These are phyloP conservation scores for Polypterus bichir DNA, from an alignment of 2,113 vertebrate species.

Conservation along the genomic window DNA sequence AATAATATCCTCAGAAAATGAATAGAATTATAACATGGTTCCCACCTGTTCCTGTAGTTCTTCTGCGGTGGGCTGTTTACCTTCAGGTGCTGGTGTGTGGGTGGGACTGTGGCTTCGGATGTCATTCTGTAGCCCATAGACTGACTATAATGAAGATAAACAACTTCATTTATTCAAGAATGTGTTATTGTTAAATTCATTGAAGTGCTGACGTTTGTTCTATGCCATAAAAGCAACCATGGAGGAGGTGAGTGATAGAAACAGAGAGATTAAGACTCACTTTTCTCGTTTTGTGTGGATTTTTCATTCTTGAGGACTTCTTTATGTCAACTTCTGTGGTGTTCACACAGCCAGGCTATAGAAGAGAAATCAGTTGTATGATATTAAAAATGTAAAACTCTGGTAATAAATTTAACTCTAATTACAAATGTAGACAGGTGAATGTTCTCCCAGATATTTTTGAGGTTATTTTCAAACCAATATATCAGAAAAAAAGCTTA, in stretches of 20 bases:
- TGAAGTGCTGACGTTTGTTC: too few species aligned
- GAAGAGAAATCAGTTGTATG: constrained; percentile 13
- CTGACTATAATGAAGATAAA: constrained; percentile 54
- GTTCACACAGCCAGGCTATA: constrained; percentile 91
- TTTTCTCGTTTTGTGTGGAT: constrained; percentile 95
- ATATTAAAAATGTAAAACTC: too few species aligned
- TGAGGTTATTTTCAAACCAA: too few species aligned
- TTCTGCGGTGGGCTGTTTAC: constrained; percentile 82
- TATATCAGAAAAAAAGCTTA: too few species aligned
- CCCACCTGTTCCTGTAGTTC: constrained; percentile 83
- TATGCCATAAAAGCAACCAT: too few species aligned
- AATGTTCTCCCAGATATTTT: too few species aligned
- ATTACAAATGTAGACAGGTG: too few species aligned
- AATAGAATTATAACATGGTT: neutral
- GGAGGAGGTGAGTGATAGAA: too few species aligned
- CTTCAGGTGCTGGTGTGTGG: constrained; percentile 76
- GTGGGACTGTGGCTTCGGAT: constrained; percentile 87
- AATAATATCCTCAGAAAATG: neutral
- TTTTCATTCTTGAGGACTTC: constrained; percentile 95
- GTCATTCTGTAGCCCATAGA: constrained; percentile 91
- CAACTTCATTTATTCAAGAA: neutral
- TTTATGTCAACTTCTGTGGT: constrained; percentile 97
- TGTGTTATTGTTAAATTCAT: too few species aligned
- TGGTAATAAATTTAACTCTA: too few species aligned
- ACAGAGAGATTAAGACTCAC: constrained; percentile 30